These are phyloP conservation scores for Rallus crepitans DNA, from an alignment of 2,797 vertebrate genomes.

Conservation along the genomic window DNA sequence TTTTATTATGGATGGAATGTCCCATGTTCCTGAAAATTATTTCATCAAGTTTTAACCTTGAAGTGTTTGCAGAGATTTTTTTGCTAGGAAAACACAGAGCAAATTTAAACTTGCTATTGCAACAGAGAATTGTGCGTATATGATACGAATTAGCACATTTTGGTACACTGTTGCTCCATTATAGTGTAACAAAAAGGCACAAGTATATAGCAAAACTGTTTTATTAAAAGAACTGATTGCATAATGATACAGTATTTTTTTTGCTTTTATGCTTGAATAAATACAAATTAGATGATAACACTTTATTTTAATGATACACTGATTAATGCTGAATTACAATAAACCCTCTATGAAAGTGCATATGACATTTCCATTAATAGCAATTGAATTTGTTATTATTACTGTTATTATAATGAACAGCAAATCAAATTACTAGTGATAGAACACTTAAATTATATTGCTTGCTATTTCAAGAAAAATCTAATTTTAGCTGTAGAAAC, in stretches of 20 bases:
- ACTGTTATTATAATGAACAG: slow-evolving; percentile 58
- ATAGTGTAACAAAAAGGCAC: neutral
- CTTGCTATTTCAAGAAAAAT: slow-evolving; percentile 18
- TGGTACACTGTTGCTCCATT: neutral
- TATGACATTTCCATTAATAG: slow-evolving; percentile 60
- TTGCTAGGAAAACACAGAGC: neutral
- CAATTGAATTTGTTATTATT: slow-evolving; percentile 68
- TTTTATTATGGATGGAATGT: neutral
- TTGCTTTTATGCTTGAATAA: slow-evolving; percentile 57
- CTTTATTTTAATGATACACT: slow-evolving; percentile 61
- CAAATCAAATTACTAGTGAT: slow-evolving; percentile 55
- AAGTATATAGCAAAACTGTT: neutral
- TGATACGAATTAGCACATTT: neutral
- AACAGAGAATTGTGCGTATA: neutral
- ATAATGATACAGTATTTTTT: neutral
- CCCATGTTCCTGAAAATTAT: neutral
- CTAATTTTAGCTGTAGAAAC: neutral
- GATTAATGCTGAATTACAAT: slow-evolving; percentile 65
- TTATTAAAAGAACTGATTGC: neutral
- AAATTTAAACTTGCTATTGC: neutral
- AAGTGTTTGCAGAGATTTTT: neutral
- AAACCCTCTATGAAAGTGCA: slow-evolving; percentile 37
- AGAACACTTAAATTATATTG: slow-evolving; percentile 25
- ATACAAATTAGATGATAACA: slow-evolving; percentile 54
- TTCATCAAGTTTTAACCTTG: neutral